phyloP scores from a whole-genome alignment of 2,113 vertebrate species.

The Camarhynchus parvulus region DNA sequence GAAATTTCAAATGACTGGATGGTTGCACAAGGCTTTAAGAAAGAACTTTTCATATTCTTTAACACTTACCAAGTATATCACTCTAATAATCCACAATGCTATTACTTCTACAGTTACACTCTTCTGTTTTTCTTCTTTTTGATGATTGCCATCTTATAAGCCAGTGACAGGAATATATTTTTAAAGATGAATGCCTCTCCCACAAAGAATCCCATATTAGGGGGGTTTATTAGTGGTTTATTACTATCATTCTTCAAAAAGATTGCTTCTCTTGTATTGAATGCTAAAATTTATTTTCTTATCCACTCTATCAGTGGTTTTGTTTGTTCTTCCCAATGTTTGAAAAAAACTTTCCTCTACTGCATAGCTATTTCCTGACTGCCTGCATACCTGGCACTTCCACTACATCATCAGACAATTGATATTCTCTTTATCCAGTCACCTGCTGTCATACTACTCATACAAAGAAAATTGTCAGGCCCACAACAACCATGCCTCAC shows the following conservation, averaged over 20 bases:
- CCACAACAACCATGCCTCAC: background rate
- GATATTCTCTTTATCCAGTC: conserved; percentile 3
- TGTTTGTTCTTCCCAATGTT: background rate
- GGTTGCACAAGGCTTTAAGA: background rate
- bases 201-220: background rate
- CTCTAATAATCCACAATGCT: background rate
- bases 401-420: background rate
- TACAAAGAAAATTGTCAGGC: background rate
- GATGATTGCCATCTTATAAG: background rate
- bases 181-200: background rate
- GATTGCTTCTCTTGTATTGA: background rate
- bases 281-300: background rate
- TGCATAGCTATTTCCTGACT: background rate
- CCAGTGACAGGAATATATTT: background rate
- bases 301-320: background rate
- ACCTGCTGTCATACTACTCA: background rate
- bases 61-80: background rate
- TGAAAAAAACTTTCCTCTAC: background rate
- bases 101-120: background rate
- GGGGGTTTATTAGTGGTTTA: background rate
- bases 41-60: background rate
- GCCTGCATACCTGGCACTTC: background rate
- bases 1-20: background rate
- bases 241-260: background rate
- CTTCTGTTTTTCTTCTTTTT: background rate